A percentile compares a stretch with the other conserved stretches of the same genome.
Conservation (phyloP, 2,797 vertebrate species). For the Platalea minor region DNA sequence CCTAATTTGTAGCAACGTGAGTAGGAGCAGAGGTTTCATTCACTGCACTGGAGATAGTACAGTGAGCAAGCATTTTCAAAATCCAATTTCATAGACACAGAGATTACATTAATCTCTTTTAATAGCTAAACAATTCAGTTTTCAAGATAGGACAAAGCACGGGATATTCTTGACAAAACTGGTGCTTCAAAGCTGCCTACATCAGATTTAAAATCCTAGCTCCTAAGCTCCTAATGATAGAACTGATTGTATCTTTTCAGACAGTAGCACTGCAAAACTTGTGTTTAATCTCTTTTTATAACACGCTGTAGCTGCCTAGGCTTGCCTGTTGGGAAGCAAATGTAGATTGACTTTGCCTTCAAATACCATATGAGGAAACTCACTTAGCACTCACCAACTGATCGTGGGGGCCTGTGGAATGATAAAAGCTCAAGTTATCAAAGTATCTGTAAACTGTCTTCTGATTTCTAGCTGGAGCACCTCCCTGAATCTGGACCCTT, state of each 20-base stretch:
- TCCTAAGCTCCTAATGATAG: slow-evolving; percentile 28
- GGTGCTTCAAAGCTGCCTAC: slow-evolving; percentile 39
- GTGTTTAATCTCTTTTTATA: slow-evolving; percentile 44
- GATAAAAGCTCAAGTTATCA: slow-evolving; percentile 51
- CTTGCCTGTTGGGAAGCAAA: slow-evolving; percentile 60
- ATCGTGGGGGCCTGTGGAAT: slow-evolving; percentile 30
- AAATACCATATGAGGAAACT: slow-evolving; percentile 20
- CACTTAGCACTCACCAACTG: slow-evolving; percentile 37
- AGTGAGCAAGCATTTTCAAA: slow-evolving; percentile 45
- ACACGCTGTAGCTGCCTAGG: neutral
- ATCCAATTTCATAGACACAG: slow-evolving; percentile 54
- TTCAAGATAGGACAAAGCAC: slow-evolving; percentile 56
- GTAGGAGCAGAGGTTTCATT: neutral
- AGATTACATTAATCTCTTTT: slow-evolving; percentile 58
- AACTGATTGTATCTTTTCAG: slow-evolving; percentile 38
- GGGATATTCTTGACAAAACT: slow-evolving; percentile 49
- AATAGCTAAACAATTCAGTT: slow-evolving; percentile 58
- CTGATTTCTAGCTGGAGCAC: slow-evolving; percentile 45
- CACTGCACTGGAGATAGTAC: neutral
- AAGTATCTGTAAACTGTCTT: slow-evolving; percentile 36
- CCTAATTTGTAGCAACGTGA: neutral
- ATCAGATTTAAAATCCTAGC: slow-evolving; percentile 31
- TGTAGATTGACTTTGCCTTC: slow-evolving; percentile 53
- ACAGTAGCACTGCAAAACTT: slow-evolving; percentile 43
- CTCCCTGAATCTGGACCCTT: slow-evolving; percentile 57